A percentile compares a stretch with the other conserved stretches of the same genome.
These are phyloP conservation scores for Eretmocerus hayati DNA, from an alignment of 2,888 invertebrate genomes.

Conservation along the genomic window DNA sequence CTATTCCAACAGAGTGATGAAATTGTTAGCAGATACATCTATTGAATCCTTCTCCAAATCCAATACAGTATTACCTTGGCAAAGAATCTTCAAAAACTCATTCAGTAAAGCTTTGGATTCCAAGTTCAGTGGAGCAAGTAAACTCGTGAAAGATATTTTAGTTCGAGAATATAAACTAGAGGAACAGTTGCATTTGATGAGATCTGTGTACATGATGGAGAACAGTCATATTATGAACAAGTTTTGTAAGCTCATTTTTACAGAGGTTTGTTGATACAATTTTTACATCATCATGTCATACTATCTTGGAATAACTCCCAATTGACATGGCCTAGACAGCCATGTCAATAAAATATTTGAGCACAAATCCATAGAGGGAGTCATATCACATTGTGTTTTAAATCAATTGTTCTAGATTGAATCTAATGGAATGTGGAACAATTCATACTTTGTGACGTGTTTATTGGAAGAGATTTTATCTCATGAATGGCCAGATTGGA, in stretches of 20 bases:
- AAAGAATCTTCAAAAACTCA: slow-evolving; percentile 44
- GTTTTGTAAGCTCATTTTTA: slow-evolving; percentile 49
- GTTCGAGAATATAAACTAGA: slow-evolving; percentile 47
- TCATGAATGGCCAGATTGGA: slow-evolving; percentile 45
- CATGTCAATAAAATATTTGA: no score
- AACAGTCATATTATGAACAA: slow-evolving; percentile 50
- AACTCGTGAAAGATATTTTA: slow-evolving; percentile 49
- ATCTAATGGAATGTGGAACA: slow-evolving; percentile 46
- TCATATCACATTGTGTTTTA: no score
- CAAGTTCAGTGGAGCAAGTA: slow-evolving; percentile 45
- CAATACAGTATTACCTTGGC: slow-evolving; percentile 42
- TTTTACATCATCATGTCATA: no score
- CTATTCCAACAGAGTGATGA: no score
- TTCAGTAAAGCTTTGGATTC: slow-evolving; percentile 45
- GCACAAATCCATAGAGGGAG: no score
- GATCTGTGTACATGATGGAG: slow-evolving; percentile 51
- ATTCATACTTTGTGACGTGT: slow-evolving; percentile 45
- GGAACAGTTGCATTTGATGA: slow-evolving; percentile 48
- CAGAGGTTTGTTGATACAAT: slow-evolving; percentile 48
- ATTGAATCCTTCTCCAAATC: slow-evolving; percentile 20
- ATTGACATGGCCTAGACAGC: no score
- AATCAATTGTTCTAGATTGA: slow-evolving; percentile 49
- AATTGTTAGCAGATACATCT: no score
- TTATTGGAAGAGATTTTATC: slow-evolving; percentile 49
- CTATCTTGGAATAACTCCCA: no score